These are phyloP conservation scores for Cuculus canorus DNA, from an alignment of 2,797 vertebrate genomes.

Conservation along the genomic window DNA sequence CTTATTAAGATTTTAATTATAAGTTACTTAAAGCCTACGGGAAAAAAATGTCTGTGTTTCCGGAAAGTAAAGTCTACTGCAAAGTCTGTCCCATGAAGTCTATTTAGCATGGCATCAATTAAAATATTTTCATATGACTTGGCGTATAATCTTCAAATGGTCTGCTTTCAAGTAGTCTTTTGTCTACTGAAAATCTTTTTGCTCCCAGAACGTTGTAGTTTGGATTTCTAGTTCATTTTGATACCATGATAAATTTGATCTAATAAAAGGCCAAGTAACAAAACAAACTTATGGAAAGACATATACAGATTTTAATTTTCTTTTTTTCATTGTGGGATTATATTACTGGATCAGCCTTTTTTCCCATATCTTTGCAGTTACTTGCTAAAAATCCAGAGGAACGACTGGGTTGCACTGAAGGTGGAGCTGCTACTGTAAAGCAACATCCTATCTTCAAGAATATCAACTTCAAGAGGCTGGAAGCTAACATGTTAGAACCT, in stretches of 20 bases:
- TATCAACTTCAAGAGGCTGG: conserved; percentile 91
- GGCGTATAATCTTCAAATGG: not conserved
- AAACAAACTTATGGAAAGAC: not conserved
- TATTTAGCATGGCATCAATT: not conserved
- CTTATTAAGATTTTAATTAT: too few species aligned
- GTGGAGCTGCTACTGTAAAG: conserved; percentile 84
- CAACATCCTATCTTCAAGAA: conserved; percentile 89
- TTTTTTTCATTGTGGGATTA: not conserved
- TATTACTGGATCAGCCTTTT: not conserved
- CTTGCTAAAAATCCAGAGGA: conserved; percentile 88
- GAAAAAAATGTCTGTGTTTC: not conserved
- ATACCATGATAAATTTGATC: not conserved
- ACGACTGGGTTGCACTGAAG: conserved; percentile 85
- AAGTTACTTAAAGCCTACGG: not conserved
- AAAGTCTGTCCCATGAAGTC: not conserved
- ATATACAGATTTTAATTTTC: not conserved
- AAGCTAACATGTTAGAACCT: conserved; percentile 88
- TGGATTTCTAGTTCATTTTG: not conserved
- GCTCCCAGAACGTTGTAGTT: not conserved
- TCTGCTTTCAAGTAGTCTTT: not conserved
- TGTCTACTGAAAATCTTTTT: not conserved
- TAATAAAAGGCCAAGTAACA: not conserved
- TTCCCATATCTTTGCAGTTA: conserved; percentile 72
- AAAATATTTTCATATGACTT: not conserved
- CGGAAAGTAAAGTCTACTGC: not conserved